phyloP scores from a whole-genome alignment of 1,140 invertebrate genomes.

The Solenopsis fugax region DNA sequence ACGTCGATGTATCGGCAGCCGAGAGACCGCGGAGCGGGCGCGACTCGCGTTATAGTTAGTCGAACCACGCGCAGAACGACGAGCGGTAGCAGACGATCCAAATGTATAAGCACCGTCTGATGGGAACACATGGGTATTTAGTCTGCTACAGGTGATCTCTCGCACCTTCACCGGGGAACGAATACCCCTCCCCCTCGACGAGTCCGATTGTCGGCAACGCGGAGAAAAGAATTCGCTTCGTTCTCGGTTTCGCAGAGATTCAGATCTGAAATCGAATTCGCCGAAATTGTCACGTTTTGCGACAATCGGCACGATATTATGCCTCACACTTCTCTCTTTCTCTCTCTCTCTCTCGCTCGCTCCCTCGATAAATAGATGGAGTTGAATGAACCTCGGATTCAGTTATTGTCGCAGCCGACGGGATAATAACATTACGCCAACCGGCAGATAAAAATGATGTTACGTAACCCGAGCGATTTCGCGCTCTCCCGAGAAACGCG shows the following conservation, averaged over 20 bases:
- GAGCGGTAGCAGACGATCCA: slow-evolving; percentile 44
- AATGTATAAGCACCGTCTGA: slow-evolving; percentile 43
- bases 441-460: slow-evolving; percentile 65
- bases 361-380: slow-evolving; percentile 7
- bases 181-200: no score
- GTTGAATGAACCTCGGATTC: slow-evolving; percentile 49
- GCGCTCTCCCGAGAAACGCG: slow-evolving; percentile 15
- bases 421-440: slow-evolving; percentile 58
- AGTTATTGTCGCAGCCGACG: slow-evolving; percentile 25
- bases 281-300: slow-evolving; percentile 4
- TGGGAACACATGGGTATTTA: slow-evolving; percentile 58
- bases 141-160: slow-evolving; percentile 46
- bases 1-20: slow-evolving; percentile 42
- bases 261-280: not conserved
- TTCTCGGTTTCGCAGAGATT: not conserved
- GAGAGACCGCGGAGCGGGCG: not conserved
- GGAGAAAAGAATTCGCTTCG: not conserved
- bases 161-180: not conserved
- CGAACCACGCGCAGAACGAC: not conserved
- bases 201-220: not conserved
- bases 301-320: not conserved
- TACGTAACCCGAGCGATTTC: slow-evolving; percentile 50
- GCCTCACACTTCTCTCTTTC: not conserved
- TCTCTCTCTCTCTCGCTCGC: not conserved
- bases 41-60: not conserved